Conservation (phyloP, 2,797 vertebrate species). For the Otolemur crassicaudatus region DNA sequence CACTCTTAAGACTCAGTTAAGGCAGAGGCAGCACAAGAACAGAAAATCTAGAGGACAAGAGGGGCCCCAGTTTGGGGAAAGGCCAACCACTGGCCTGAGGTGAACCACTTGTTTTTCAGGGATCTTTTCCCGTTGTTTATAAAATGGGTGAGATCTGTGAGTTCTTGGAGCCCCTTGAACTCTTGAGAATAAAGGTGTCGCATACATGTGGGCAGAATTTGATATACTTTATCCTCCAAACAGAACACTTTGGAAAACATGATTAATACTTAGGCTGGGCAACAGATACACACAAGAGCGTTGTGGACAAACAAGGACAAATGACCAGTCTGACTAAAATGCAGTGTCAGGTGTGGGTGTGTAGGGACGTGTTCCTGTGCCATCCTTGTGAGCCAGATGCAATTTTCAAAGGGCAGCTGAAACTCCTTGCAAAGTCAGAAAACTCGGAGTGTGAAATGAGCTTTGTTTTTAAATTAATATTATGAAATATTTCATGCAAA, state of each 20-base stretch:
- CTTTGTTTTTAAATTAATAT: neutral
- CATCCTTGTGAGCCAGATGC: fast-evolving
- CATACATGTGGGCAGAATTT: neutral
- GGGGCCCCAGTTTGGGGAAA: neutral
- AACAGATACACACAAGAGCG: neutral
- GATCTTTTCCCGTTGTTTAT: too few relatives aligned
- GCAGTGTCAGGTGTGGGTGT: fast-evolving
- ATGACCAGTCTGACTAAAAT: neutral
- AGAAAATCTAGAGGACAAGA: neutral
- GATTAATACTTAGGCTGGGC: neutral
- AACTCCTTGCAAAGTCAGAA: constrained; percentile 5
- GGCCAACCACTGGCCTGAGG: neutral
- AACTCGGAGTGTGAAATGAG: neutral
- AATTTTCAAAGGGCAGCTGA: neutral
- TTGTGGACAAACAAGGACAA: neutral
- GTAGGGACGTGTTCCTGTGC: neutral
- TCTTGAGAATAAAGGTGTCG: neutral
- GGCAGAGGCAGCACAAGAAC: neutral
- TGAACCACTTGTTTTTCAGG: neutral
- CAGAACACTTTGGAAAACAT: neutral
- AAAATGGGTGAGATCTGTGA: neutral
- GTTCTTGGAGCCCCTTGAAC: neutral
- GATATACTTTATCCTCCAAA: neutral
- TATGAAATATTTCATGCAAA: constrained; percentile 13
- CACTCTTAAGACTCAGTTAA: neutral